Evolutionary conservation across 2,797 vertebrate genomes (phyloP), one percentile per base, ranked within the genome.

Genomic region (Phoebastria nigripes): DNA sequence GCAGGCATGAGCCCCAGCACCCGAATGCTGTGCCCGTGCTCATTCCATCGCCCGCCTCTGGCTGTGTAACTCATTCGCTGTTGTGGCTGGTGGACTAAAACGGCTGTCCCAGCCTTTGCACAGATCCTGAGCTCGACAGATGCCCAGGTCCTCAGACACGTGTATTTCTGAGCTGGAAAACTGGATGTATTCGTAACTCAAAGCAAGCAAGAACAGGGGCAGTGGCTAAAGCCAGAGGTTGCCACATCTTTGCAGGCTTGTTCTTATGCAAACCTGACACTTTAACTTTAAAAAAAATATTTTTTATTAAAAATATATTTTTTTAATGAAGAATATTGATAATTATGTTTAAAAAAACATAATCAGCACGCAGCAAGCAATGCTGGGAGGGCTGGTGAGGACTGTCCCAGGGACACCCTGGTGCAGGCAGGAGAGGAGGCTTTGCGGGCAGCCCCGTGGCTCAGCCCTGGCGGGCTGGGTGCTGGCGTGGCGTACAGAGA

Each of bases 111-210:
- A 49, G 42, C 54, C 61, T 67, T 14, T n/a, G 33, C 18, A 9
- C 5, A 31, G 54, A 33, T 42, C 42, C 41, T 25, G 47, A 51
- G 41, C 55, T 33, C 3, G 0, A 14, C 41, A 67, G 62, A 16
- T 3, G 0, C 44, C 12, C 2, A 1, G 37, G 8, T 24, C 12
- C 67, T 73, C 1, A 3, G 33, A 31, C 28, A 9, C 4, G 0
- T 24, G 12, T 39, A 21, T 51, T 79, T 49, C 66, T 41, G 62
- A 52, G 44, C 37, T 1, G 8, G 35, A 65, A 79, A 52, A 44
- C 28, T 7, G 21, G 15, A 25, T 28, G 29, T 52, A 15, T 80
- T 56, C 8, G 0, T 69, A n/a, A 13, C 24, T 51, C 33, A 21
- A 22, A 42, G 9, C 56, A 56, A 49, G 47, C 25, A 35, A 58